Conservation (phyloP, 2,797 vertebrate species). For the Rhynchotus rufescens region DNA sequence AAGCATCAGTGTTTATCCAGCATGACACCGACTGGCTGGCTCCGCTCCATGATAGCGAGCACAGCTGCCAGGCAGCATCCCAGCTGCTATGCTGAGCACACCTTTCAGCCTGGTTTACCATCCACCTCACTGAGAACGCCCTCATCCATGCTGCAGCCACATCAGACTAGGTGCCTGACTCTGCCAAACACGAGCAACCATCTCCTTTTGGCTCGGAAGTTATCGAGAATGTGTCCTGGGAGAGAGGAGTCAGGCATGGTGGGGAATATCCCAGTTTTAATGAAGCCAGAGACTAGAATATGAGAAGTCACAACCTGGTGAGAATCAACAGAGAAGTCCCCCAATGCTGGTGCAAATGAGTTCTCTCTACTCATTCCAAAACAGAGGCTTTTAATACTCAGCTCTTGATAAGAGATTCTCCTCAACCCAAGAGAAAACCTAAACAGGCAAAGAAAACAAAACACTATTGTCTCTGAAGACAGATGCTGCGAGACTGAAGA, state of each 20-base stretch:
- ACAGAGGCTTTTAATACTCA: background rate
- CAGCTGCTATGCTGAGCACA: background rate
- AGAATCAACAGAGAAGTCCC: background rate
- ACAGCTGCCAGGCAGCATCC: background rate
- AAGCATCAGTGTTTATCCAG: background rate
- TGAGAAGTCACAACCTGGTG: background rate
- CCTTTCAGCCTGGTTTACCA: background rate
- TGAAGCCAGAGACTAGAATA: background rate
- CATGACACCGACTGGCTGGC: background rate
- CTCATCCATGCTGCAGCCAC: background rate
- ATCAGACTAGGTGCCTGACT: background rate
- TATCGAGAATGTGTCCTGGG: background rate
- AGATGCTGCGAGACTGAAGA: background rate
- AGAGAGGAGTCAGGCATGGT: background rate
- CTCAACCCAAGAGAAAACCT: background rate
- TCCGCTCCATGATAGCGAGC: fast-evolving
- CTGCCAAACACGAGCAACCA: background rate
- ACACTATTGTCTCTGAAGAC: background rate
- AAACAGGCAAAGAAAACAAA: background rate
- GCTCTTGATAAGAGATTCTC: fast-evolving
- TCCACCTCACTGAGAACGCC: background rate
- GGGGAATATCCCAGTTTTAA: background rate
- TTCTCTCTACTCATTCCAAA: background rate
- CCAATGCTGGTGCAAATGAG: background rate
- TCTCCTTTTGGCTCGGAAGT: background rate